Conservation (phyloP, 2,113 vertebrate genomes). For the Sporophila hypoxantha region DNA sequence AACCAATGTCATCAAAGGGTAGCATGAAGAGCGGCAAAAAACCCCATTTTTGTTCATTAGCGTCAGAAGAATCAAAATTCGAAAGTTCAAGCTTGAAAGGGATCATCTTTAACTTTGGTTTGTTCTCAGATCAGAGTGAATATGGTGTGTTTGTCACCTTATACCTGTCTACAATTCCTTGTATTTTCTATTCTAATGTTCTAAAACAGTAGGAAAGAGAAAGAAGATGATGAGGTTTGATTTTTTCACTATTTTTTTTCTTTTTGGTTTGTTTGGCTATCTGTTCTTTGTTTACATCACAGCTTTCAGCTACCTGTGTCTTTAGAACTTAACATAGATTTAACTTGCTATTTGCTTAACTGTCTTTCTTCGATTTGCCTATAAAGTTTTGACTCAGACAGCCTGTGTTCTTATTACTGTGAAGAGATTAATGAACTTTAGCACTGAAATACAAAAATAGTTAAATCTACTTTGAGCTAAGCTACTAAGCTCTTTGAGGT, state of each 20-base stretch:
- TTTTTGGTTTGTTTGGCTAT: neutral
- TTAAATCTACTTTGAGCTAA: slow-evolving; percentile 31
- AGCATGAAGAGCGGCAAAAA: neutral
- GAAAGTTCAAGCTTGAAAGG: neutral
- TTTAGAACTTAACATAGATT: neutral
- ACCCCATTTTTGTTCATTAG: neutral
- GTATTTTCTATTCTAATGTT: neutral
- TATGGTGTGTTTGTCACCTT: neutral
- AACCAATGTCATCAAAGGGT: neutral
- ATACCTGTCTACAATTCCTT: neutral
- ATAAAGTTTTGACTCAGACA: neutral
- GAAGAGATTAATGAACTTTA: slow-evolving; percentile 8
- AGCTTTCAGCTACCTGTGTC: neutral
- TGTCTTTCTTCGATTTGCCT: neutral
- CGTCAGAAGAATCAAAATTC: neutral
- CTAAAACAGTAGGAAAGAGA: neutral
- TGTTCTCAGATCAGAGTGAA: neutral
- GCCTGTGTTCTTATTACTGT: neutral
- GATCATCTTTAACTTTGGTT: neutral
- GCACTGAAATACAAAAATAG: slow-evolving; percentile 16
- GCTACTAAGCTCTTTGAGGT: neutral
- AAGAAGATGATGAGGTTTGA: neutral
- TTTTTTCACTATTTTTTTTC: too few relatives aligned
- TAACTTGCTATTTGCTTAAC: neutral
- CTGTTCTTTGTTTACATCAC: neutral